phyloP scores from a whole-genome alignment of 2,797 vertebrate genomes.

The Chelon auratus region DNA sequence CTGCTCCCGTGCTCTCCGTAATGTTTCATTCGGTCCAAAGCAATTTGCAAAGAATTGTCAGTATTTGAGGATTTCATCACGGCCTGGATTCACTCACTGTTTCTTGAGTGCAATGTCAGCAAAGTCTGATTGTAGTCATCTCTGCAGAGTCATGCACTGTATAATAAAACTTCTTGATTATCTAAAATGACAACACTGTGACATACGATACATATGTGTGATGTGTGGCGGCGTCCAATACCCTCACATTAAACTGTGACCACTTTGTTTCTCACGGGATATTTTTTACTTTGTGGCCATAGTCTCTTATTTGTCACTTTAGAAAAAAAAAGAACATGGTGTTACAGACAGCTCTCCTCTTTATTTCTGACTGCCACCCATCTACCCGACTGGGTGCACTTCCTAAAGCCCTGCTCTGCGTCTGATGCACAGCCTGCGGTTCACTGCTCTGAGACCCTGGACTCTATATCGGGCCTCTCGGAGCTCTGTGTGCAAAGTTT shows the following conservation, averaged over 20 bases:
- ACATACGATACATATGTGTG: no score
- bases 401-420: constrained; percentile 62
- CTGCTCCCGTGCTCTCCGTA: neutral
- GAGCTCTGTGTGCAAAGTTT: constrained; percentile 72
- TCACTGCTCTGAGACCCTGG: constrained; percentile 68
- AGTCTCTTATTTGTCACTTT: neutral
- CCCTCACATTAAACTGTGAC: no score
- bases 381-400: constrained; percentile 51
- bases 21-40: neutral
- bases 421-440: constrained; percentile 67
- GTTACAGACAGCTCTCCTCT: constrained; percentile 30
- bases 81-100: no score
- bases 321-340: constrained; percentile 16
- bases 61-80: neutral
- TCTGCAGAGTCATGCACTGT: no score
- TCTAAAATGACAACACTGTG: no score
- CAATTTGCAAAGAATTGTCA: neutral
- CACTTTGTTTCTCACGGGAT: no score
- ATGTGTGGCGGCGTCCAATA: no score
- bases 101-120: no score
- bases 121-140: no score
- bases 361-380: constrained; percentile 54
- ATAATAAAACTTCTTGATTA: no score
- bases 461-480: constrained; percentile 72
- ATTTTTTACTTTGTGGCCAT: neutral